Conservation (phyloP, 2,888 invertebrate species). For the Fragum whitleyi region DNA sequence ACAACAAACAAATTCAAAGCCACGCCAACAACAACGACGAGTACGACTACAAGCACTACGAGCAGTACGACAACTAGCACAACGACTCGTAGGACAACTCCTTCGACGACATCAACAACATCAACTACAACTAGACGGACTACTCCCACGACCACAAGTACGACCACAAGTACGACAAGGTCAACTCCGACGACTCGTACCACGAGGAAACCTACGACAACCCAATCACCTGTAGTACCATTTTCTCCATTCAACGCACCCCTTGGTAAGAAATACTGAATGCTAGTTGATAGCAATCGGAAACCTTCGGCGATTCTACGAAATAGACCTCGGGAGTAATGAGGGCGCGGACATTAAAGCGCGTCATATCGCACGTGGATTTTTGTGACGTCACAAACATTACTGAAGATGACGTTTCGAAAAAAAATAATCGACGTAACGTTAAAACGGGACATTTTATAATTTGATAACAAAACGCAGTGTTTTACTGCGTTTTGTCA, state of each 20-base stretch:
- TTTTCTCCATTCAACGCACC: constrained; percentile 64
- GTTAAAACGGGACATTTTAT: no score
- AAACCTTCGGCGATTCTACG: no score
- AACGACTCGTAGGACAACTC: constrained; percentile 21
- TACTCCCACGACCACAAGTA: constrained; percentile 27
- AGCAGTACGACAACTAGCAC: constrained; percentile 36
- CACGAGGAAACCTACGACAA: constrained; percentile 27
- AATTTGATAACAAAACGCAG: no score
- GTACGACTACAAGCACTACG: constrained; percentile 39
- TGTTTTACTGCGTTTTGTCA: no score
- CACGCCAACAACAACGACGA: constrained; percentile 42
- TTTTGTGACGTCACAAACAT: no score
- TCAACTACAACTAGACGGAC: constrained; percentile 29
- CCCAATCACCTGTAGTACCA: constrained; percentile 32
- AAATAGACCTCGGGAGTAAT: no score
- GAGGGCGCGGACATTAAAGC: no score
- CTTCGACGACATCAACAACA: constrained; percentile 33
- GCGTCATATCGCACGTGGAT: no score
- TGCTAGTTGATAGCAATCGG: no score
- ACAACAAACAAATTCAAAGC: constrained; percentile 60
- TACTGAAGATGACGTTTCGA: no score
- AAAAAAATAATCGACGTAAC: no score
- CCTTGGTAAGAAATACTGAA: constrained; percentile 34
- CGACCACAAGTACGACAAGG: constrained; percentile 31
- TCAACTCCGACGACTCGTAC: constrained; percentile 30